Base-by-base conservation (phyloP, 2,797 vertebrate genomes). In the Vespertilio murinus region DNA sequence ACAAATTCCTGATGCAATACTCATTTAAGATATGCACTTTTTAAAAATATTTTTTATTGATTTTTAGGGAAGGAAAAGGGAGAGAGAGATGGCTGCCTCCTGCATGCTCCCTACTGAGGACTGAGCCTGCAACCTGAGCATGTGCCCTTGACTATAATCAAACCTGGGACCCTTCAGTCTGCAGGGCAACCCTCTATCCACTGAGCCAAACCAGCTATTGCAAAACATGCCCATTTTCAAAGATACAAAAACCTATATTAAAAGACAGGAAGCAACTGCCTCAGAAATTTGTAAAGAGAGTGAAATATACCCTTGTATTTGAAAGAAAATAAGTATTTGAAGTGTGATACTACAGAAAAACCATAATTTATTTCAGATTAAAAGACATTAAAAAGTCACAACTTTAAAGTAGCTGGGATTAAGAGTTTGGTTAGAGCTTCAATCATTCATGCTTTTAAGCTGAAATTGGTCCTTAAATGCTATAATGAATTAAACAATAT, bases 401-500 rank as follows among this genome's bases (percentile, higher is more conserved):
- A 2, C 49, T 90, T 82, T 88, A 25, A 47, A 93, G 71, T 88
- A 45, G 38, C 88, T 88, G 40, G 88, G 92, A 97, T 96, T 94
- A 90, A 90, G 38, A 90, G 38, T 90, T 91, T 82, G 85, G 88
- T 85, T 88, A 80, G 52, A 85, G 54, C 22, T 70, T 88, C 92
- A 88, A 6, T 88, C 95, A 90, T 18, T 83, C 61, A 71, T 92
- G 90, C 93, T 96, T 96, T 96, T 95, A 95, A 95, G 93, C 95
- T 96, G 94, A 96, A 95, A 96, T 30, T 79, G 81, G 88, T 45
- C 81, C 90, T 83, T 95, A 87, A 94, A 96, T 94, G 88, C 95
- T 93, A 78, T 93, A 95, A 96, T 97, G 96, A 96, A 97, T 96
- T 97, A 97, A 97, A 95, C 91, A 92, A 95, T 74, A 94, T 86